Percentiles rank a stretch among this genome's conserved stretches.
phyloP scores from a whole-genome alignment of 2,888 invertebrate species.

The Dryococelus australis region DNA sequence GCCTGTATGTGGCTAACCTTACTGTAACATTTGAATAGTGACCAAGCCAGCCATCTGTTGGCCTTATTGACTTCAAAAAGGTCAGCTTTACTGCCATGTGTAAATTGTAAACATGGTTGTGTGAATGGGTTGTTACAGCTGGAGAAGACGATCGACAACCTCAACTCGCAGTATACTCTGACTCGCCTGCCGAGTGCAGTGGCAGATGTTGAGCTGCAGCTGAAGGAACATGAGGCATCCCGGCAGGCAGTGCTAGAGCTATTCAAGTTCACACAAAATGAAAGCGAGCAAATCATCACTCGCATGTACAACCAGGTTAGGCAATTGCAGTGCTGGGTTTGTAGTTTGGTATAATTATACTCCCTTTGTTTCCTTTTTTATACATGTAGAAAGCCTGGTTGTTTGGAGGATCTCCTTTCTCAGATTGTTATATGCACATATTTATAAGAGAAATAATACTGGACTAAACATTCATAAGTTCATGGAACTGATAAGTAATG shows the following conservation, averaged over 20 bases:
- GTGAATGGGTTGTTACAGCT: conserved; percentile 55
- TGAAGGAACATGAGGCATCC: conserved; percentile 70
- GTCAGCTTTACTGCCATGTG: no score
- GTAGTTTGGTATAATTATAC: not conserved
- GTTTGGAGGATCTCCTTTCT: not conserved
- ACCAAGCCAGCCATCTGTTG: no score
- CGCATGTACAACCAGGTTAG: conserved; percentile 69
- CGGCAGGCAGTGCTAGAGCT: conserved; percentile 70
- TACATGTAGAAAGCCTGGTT: no score
- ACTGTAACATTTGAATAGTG: no score
- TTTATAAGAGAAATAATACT: not conserved
- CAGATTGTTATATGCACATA: not conserved
- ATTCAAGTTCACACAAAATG: conserved; percentile 70
- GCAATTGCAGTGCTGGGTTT: no score
- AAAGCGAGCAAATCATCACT: conserved; percentile 72
- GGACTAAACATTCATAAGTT: no score
- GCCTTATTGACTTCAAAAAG: no score
- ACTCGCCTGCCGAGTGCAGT: conserved; percentile 59
- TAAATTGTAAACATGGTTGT: no score
- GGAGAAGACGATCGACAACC: conserved; percentile 67
- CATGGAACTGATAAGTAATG: no score
- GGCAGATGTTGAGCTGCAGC: conserved; percentile 63
- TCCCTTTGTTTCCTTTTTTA: not conserved
- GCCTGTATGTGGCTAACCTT: no score
- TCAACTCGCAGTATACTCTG: conserved; percentile 61